Evolutionary conservation across 2,888 invertebrate species (phyloP).

Genomic region (Peribatodes rhomboidaria): DNA sequence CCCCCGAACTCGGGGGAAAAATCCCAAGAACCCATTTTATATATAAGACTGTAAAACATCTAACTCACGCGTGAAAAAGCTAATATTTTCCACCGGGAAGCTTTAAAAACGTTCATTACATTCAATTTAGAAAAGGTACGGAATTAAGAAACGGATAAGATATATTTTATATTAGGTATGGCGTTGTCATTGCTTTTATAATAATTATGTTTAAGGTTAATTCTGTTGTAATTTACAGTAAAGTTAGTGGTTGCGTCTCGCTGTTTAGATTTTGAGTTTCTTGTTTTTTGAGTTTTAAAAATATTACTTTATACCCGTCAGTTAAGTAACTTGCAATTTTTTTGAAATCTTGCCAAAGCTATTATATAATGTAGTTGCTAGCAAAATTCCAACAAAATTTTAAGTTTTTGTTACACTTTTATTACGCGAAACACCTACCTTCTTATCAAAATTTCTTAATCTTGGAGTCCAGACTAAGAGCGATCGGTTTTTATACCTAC

Average conservation of each 20-base stretch:
- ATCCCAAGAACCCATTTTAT: conserved; percentile 60
- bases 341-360: not conserved
- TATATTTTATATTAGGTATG: conserved; percentile 31
- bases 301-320: too few species aligned
- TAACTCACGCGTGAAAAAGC: conserved; percentile 65
- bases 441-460: not conserved
- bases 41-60: conserved; percentile 60
- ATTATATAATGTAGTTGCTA: too few species aligned
- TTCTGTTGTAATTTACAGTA: not conserved
- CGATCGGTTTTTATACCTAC: not conserved
- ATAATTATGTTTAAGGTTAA: conserved; percentile 16
- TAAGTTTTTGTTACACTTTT: too few species aligned
- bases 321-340: too few species aligned
- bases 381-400: too few species aligned
- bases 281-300: too few species aligned
- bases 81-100: conserved; percentile 64
- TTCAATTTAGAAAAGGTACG: conserved; percentile 59
- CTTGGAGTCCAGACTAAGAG: too few species aligned
- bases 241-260: too few species aligned
- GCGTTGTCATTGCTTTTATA: conserved; percentile 13
- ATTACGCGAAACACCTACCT: too few species aligned
- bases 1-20: conserved; percentile 51
- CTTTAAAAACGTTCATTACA: conserved; percentile 65
- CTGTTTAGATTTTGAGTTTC: too few species aligned
- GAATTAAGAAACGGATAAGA: conserved; percentile 45